Conservation (phyloP, 2,797 vertebrate genomes). For the Lepidocolaptes lacrymiger region DNA sequence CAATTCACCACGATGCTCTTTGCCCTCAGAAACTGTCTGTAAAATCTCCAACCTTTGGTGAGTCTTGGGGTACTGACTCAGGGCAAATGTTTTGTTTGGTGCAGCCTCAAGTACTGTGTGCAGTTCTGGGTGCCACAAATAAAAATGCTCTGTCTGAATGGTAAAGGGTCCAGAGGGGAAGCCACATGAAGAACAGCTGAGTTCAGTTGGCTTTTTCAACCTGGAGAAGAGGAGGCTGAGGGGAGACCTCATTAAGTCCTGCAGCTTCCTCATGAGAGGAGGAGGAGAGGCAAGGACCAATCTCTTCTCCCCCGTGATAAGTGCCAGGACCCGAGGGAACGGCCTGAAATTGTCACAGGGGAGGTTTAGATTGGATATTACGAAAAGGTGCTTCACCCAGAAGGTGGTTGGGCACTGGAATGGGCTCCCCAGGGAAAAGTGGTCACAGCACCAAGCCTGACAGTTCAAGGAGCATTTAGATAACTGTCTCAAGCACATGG, state of each 20-base stretch:
- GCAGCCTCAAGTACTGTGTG: neutral
- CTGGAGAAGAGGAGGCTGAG: neutral
- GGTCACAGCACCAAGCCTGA: accelerated
- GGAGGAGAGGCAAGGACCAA: neutral
- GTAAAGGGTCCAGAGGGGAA: neutral
- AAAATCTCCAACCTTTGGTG: neutral
- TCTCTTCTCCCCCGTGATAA: neutral
- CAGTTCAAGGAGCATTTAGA: neutral
- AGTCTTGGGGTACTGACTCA: neutral
- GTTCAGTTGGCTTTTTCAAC: neutral
- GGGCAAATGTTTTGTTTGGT: neutral
- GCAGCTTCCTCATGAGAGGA: too few species aligned
- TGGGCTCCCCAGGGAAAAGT: neutral
- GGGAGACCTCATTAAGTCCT: neutral
- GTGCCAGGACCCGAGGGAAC: accelerated
- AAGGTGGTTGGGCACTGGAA: accelerated
- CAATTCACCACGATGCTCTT: neutral
- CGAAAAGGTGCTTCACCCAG: accelerated
- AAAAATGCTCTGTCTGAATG: neutral
- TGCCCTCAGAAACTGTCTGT: neutral
- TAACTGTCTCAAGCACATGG: neutral
- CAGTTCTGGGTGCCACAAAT: neutral
- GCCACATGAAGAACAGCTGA: neutral
- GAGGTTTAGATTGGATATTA: neutral
- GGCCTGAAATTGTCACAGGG: neutral